Conservation (phyloP, 2,113 vertebrate species). For the Triplophysa rosa region DNA sequence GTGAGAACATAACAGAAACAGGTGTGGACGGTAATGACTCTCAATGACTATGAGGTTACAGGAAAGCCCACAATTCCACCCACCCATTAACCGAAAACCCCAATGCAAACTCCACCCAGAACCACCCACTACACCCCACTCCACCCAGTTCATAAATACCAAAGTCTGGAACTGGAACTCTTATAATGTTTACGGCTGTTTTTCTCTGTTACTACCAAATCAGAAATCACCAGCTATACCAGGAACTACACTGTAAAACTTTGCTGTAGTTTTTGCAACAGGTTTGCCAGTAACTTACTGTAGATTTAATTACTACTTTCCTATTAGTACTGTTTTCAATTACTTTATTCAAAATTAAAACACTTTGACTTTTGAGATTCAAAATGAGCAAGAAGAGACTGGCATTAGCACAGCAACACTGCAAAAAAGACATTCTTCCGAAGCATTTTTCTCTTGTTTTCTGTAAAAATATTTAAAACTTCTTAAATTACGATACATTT, state of each 20-base stretch:
- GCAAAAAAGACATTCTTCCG: too few relatives aligned
- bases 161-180: not conserved
- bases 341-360: too few relatives aligned
- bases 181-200: slow-evolving; percentile 1
- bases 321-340: too few relatives aligned
- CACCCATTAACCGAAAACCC: slow-evolving; percentile 1
- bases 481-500: too few relatives aligned
- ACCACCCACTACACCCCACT: not conserved
- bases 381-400: too few relatives aligned
- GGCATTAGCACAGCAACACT: too few relatives aligned
- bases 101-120: slow-evolving; percentile 21
- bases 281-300: too few relatives aligned
- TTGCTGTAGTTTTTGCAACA: too few relatives aligned
- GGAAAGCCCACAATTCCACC: slow-evolving; percentile 5
- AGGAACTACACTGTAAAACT: not conserved
- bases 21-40: not conserved
- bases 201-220: not conserved
- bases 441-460: too few relatives aligned
- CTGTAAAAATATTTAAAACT: too few relatives aligned
- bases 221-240: not conserved
- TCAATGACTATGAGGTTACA: not conserved
- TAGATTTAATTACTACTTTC: too few relatives aligned
- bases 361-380: too few relatives aligned
- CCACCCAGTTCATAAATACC: slow-evolving; percentile 21
- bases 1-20: slow-evolving; percentile 11